A percentile compares a stretch with the other conserved stretches of the same genome.
phyloP scores from a whole-genome alignment of 2,888 invertebrate species.

The Archips xylosteana region DNA sequence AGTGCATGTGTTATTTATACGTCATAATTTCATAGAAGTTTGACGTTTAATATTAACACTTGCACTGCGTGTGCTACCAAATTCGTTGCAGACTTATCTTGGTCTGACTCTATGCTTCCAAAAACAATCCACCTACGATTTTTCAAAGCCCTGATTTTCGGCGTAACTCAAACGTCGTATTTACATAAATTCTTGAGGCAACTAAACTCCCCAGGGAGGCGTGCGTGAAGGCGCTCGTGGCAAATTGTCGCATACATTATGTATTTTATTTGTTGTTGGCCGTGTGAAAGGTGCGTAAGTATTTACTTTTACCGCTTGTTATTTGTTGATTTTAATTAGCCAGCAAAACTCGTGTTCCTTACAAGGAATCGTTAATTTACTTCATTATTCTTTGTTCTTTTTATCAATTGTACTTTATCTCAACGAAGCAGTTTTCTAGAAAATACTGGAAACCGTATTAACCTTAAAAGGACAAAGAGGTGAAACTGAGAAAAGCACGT shows the following conservation, averaged over 20 bases:
- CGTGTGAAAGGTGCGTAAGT: constrained; percentile 14
- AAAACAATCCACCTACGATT: background rate
- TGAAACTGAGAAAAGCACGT: background rate
- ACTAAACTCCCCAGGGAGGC: constrained; percentile 24
- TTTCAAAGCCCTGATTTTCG: constrained; percentile 14
- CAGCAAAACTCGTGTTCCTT: background rate
- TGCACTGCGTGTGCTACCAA: no score
- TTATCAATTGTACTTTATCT: background rate
- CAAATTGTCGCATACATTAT: constrained; percentile 40
- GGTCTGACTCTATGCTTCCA: background rate
- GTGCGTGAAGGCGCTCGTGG: constrained; percentile 23
- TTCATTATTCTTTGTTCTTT: background rate
- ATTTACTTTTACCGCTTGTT: constrained; percentile 24
- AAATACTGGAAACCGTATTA: background rate
- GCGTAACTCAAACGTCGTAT: constrained; percentile 19
- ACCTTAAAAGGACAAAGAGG: background rate
- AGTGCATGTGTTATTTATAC: no score
- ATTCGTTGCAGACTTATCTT: no score
- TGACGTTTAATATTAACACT: no score
- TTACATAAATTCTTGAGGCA: constrained; percentile 33
- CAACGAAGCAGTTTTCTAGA: background rate
- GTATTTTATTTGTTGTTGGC: constrained; percentile 38
- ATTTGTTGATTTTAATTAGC: background rate
- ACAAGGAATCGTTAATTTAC: background rate
- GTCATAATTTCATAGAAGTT: no score